Evolutionary conservation across 2,797 vertebrate genomes (phyloP).

Genomic region (Sebastes reedi): DNA sequence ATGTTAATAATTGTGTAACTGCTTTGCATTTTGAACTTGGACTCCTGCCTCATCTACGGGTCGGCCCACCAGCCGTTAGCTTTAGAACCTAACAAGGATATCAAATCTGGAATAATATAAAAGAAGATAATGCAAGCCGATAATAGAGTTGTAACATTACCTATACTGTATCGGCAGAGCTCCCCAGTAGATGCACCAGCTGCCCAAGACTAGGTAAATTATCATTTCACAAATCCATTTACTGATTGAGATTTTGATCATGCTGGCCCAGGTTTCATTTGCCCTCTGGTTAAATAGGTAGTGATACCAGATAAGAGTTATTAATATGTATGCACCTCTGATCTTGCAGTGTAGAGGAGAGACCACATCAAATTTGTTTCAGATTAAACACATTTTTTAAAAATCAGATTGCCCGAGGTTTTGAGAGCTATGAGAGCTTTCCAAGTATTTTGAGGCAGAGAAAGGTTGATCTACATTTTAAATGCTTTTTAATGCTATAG

Average conservation of each 20-base stretch:
- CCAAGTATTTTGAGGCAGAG: slow-evolving; percentile 4
- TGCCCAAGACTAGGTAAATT: not conserved
- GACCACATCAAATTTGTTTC: slow-evolving; percentile 16
- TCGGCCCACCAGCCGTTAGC: not conserved
- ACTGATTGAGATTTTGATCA: slow-evolving; percentile 41
- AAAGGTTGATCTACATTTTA: not conserved
- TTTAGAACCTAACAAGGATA: not conserved
- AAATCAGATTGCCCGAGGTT: slow-evolving; percentile 7
- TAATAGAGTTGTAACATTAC: not conserved
- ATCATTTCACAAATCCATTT: slow-evolving; percentile 26
- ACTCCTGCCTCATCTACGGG: not conserved
- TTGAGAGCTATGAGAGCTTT: not conserved
- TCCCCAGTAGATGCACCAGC: not conserved
- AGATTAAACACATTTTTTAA: slow-evolving; percentile 12
- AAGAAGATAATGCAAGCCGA: not conserved
- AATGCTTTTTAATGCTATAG: not conserved
- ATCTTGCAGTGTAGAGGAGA: slow-evolving; percentile 12
- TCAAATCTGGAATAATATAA: not conserved
- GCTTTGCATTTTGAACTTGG: not conserved
- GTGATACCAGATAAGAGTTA: slow-evolving; percentile 39
- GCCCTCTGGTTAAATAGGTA: slow-evolving; percentile 34
- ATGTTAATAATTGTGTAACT: not conserved
- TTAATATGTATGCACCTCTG: slow-evolving; percentile 42
- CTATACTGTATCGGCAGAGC: not conserved
- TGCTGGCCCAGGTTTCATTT: slow-evolving; percentile 23